Percentiles rank a stretch among this genome's conserved stretches.
phyloP scores from a whole-genome alignment of 30 jellyfish, hydroid and myxozoan species.

The Chrysaora quinquecirrha region DNA sequence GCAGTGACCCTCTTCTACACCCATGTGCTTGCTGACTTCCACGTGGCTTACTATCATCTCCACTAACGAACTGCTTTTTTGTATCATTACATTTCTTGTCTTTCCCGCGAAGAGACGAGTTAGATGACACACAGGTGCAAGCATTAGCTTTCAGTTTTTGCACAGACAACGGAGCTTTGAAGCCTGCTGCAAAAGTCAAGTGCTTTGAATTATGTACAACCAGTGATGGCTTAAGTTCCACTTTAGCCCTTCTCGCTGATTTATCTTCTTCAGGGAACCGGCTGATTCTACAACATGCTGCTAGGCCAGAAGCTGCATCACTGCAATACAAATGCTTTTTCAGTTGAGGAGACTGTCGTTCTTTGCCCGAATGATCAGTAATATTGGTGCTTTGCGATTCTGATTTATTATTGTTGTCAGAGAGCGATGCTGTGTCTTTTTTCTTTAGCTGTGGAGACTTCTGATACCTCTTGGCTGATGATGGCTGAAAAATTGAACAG shows the following conservation, averaged over 20 bases:
- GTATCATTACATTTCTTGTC: background rate
- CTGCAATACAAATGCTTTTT: slow-evolving; percentile 27
- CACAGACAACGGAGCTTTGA: background rate
- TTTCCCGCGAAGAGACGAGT: background rate
- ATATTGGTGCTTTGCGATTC: too few relatives aligned
- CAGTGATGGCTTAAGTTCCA: slow-evolving; percentile 13
- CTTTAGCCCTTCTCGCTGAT: slow-evolving; percentile 18
- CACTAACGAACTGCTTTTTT: background rate
- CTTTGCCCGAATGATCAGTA: too few relatives aligned
- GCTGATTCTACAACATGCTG: slow-evolving; percentile 27
- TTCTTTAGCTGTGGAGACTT: background rate
- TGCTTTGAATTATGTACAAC: slow-evolving; percentile 20
- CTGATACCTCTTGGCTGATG: background rate
- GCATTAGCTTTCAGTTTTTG: slow-evolving; percentile 8
- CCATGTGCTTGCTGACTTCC: background rate
- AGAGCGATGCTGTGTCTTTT: background rate
- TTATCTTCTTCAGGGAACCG: slow-evolving; percentile 61
- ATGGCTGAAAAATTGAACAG: background rate
- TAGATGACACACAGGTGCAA: background rate
- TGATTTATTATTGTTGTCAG: background rate
- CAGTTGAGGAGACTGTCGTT: background rate
- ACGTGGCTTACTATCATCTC: background rate
- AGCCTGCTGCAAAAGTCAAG: slow-evolving; percentile 18
- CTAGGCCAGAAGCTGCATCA: slow-evolving; percentile 1
- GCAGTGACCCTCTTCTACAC: background rate